Evolutionary conservation across 2,113 vertebrate species (phyloP).

Genomic region (Macquaria ambigua): DNA sequence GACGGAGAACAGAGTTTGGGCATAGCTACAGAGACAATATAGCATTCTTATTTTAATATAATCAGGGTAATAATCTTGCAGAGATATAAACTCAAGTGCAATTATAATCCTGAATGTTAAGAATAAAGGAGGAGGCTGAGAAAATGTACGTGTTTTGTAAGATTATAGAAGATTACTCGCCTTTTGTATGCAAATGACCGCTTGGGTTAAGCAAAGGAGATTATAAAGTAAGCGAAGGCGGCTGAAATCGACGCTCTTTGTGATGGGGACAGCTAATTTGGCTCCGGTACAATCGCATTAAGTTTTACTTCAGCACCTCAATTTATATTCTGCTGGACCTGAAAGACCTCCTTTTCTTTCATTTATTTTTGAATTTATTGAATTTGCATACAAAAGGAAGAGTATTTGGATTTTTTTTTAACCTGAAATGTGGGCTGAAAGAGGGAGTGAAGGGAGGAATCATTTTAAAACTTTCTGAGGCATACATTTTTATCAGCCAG

Average conservation of each 20-base stretch:
- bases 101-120: conserved; percentile 73
- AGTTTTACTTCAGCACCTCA: conserved; percentile 54
- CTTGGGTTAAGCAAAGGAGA: conserved; percentile 57
- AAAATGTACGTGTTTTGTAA: conserved; percentile 64
- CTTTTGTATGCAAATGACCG: conserved; percentile 75
- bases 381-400: conserved; percentile 62
- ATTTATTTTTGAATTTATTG: background rate
- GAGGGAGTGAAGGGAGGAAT: conserved; percentile 28
- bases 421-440: conserved; percentile 28
- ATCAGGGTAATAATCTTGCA: conserved; percentile 57
- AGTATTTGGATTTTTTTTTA: background rate
- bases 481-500: conserved; percentile 30
- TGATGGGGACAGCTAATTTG: conserved; percentile 65
- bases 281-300: conserved; percentile 73
- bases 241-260: conserved; percentile 51
- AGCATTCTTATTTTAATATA: conserved; percentile 49
- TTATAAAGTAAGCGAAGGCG: conserved; percentile 56
- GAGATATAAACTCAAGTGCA: conserved; percentile 77
- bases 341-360: conserved; percentile 27
- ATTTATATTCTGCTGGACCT: conserved; percentile 50
- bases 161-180: conserved; percentile 53
- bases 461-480: conserved; percentile 32
- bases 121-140: conserved; percentile 64
- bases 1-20: conserved; percentile 34
- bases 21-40: conserved; percentile 25